Base-by-base conservation (phyloP, 1,140 invertebrate species). In the Drosophila mojavensis region DNA sequence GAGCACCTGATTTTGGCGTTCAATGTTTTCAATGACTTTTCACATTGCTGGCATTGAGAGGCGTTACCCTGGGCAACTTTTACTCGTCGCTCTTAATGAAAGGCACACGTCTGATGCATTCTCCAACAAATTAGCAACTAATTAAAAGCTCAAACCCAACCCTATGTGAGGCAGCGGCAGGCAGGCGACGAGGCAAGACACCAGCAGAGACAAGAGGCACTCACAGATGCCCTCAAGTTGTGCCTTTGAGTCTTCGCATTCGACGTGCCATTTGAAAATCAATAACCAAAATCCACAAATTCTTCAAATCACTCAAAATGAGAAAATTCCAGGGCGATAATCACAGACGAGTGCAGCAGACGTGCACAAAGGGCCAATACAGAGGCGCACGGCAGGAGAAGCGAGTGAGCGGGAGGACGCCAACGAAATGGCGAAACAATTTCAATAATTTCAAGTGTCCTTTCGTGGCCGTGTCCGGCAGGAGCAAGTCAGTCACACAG, bases 231-330 rank as follows among this genome's bases (percentile, higher is more conserved):
- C 28, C 28, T 50, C 17, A 30, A 50, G 45, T 50, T 51, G 9
- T 60, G 43, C 17, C 43, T 55, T 36, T 36, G 26, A 7, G 39
- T 53, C 60, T 75, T 78, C 81, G 82, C 61, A 85, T 67, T 75
- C 54, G 72, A 64, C 60, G 58, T 71, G 60, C 72, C 67, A 70
- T 75, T 85, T 65, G 63, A 74, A 78, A 85, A 85, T 85, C 82
- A 85, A 85, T 85, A 85, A 85, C 83, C 82, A 82, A 85, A 85
- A 85, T 85, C 82, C 83, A 79, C 82, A 86, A 86, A 85, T 85
- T 76, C 83, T 78, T 82, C 60, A 53, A 85, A 85, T 85, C 83
- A 64, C 82, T 88, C 82, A 82, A 81, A 85, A 85, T 79, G 83
- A 82, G 82, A 82, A 85, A 85, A 85, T 85, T 85, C 82, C 82